Conservation (phyloP, 2,113 vertebrate genomes). For the Lophura nycthemera region DNA sequence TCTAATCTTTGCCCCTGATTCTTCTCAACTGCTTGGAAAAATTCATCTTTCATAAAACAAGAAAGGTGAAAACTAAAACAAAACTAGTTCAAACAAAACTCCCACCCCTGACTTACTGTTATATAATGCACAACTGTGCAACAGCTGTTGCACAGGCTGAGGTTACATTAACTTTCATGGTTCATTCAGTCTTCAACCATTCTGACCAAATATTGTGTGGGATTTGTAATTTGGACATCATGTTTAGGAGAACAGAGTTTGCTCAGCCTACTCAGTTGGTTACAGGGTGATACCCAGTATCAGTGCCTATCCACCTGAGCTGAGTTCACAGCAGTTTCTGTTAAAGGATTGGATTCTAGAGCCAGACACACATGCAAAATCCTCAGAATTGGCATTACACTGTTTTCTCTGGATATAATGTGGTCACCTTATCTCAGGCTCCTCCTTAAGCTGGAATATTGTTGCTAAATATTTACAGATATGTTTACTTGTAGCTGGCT, state of each 20-base stretch:
- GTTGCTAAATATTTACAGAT: not conserved
- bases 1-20: not conserved
- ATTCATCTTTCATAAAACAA: not conserved
- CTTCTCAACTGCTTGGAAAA: not conserved
- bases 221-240: not conserved
- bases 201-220: not conserved
- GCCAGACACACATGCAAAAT: not conserved
- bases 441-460: not conserved
- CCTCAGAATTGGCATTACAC: accelerated
- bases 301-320: not conserved
- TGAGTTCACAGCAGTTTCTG: not conserved
- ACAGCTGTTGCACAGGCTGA: too few relatives aligned
- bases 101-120: not conserved
- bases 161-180: not conserved
- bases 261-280: not conserved
- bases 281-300: not conserved
- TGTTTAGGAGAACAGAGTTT: not conserved
- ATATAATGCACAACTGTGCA: not conserved
- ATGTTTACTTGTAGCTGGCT: not conserved
- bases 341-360: not conserved
- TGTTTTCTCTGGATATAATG: not conserved
- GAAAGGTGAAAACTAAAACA: not conserved
- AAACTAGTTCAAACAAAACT: not conserved
- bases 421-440: not conserved
- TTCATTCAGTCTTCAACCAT: not conserved